phyloP scores from a whole-genome alignment of 64 coral and sea anemone genomes.

The Dendronephthya gigantea region DNA sequence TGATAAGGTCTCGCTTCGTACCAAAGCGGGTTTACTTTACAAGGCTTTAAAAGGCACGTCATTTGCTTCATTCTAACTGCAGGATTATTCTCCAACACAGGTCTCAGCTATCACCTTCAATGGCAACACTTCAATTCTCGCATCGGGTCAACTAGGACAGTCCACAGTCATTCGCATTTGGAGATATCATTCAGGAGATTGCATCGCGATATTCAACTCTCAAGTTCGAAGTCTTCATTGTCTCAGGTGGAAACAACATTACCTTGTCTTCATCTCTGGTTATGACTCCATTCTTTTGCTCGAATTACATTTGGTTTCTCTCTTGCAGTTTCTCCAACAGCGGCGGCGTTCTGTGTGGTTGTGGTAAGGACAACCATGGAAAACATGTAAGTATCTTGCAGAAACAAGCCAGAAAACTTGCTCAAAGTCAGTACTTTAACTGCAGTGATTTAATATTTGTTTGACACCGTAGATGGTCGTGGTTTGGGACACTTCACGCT shows the following conservation, averaged over 20 bases:
- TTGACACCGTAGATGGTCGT: constrained; percentile 39
- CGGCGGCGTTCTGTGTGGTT: constrained; percentile 54
- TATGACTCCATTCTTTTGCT: neutral
- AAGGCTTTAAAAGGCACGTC: too few relatives aligned
- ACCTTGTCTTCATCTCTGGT: neutral
- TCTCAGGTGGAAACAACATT: constrained; percentile 44
- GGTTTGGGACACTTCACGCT: constrained; percentile 87
- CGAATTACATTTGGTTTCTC: neutral
- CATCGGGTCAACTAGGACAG: constrained; percentile 71
- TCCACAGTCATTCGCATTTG: constrained; percentile 78
- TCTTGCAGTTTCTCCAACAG: constrained; percentile 53
- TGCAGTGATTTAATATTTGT: neutral
- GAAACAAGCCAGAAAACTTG: too few relatives aligned
- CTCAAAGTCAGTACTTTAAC: neutral
- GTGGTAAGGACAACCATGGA: constrained; percentile 37
- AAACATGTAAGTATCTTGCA: constrained; percentile 51
- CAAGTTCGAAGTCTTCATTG: constrained; percentile 61
- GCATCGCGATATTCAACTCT: constrained; percentile 69
- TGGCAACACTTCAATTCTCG: constrained; percentile 55
- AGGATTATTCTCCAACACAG: constrained; percentile 41
- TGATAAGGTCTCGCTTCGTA: constrained; percentile 58
- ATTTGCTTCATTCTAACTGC: neutral
- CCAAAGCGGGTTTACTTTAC: neutral
- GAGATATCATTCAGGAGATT: constrained; percentile 72
- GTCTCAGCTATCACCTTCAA: constrained; percentile 84